Evolutionary conservation across 2,797 vertebrate genomes (phyloP).

Genomic region (Muscicapa comitata): DNA sequence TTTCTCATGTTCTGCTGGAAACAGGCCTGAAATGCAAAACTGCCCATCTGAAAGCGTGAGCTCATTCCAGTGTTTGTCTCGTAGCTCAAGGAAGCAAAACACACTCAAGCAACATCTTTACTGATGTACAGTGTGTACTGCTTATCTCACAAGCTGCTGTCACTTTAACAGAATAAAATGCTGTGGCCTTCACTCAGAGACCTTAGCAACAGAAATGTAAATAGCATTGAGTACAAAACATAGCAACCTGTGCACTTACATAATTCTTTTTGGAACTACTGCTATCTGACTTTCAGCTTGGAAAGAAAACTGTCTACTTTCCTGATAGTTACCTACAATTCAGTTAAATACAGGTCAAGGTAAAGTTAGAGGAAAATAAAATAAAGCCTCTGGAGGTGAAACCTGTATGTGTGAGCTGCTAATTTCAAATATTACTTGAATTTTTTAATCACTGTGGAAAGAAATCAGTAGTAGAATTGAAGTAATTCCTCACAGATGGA

Average conservation of each 20-base stretch:
- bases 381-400: neutral
- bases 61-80: neutral
- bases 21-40: neutral
- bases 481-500: neutral
- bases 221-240: neutral
- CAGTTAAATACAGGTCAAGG: neutral
- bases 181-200: neutral
- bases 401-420: neutral
- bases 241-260: neutral
- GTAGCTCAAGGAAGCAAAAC: neutral
- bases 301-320: neutral
- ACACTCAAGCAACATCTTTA: neutral
- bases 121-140: neutral
- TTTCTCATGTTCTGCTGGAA: neutral
- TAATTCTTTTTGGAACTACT: neutral
- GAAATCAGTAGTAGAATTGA: neutral
- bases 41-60: neutral
- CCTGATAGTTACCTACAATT: neutral
- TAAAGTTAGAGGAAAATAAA: neutral
- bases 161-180: neutral
- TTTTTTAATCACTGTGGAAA: neutral
- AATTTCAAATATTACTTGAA: neutral
- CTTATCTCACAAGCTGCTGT: neutral
- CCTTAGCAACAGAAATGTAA: constrained; percentile 3
- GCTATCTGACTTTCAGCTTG: neutral